These are phyloP conservation scores for Syngnathus rostellatus DNA, from an alignment of 2,797 vertebrate species.

Conservation along the genomic window DNA sequence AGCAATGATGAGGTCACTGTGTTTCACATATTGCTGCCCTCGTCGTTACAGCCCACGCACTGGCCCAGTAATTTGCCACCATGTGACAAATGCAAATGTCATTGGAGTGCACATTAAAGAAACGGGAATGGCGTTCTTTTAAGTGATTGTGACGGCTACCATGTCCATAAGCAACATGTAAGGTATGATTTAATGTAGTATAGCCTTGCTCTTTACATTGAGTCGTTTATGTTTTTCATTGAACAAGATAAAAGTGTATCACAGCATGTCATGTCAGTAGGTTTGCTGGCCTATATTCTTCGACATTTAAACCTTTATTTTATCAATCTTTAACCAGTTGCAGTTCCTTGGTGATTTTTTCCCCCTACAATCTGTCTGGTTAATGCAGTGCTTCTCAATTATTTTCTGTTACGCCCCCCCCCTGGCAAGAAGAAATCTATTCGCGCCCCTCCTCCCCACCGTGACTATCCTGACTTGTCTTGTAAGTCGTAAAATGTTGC, in stretches of 20 bases:
- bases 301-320: too few relatives aligned
- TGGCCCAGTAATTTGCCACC: conserved; percentile 31
- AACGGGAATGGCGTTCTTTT: conserved; percentile 38
- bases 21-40: conserved; percentile 15
- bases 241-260: neutral
- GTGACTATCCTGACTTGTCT: too few relatives aligned
- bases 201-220: neutral
- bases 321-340: too few relatives aligned
- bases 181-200: conserved; percentile 32
- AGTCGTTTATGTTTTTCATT: neutral
- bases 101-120: conserved; percentile 22
- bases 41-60: conserved; percentile 3
- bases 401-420: too few relatives aligned
- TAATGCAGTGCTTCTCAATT: too few relatives aligned
- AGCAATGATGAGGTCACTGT: conserved; percentile 10
- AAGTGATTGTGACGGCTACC: conserved; percentile 43
- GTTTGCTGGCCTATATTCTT: too few relatives aligned
- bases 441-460: too few relatives aligned
- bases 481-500: too few relatives aligned
- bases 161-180: conserved; percentile 23
- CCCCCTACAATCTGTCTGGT: too few relatives aligned
- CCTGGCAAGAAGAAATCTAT: too few relatives aligned
- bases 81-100: conserved; percentile 53
- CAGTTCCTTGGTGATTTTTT: too few relatives aligned
- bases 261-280: too few relatives aligned